Base-by-base conservation (phyloP, 1,140 invertebrate genomes). In the Caenorhabditis latens region DNA sequence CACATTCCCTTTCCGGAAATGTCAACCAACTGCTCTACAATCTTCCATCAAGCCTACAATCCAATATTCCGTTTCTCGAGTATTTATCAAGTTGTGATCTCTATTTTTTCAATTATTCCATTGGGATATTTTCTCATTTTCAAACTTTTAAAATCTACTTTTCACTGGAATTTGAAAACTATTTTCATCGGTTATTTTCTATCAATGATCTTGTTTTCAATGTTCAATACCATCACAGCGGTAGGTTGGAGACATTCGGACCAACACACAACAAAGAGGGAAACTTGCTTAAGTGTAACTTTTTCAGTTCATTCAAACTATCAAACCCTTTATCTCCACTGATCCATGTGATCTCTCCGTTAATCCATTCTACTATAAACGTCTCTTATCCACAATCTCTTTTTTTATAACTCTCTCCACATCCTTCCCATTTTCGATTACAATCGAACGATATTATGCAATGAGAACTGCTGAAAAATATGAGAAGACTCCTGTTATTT, bases 331-430 rank as follows among this genome's bases (percentile, higher is more conserved):
- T 14, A 43, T 19, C 46, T 43, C 40, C 4, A 43, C 19, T 11
- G 19, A 4, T 19, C 14, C 14, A 19, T 71, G 65, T 71, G 65
- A 71, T 43, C 42, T 71, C 11, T 8, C 46, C 8, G 24, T 71
- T 4, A 8, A 4, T n/a, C 11, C 7, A 19, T 16, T 6, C 19
- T 24, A 71, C 46, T 16, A 32, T 1, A 71, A 71, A 71, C 6
- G 16, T 16, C n/a, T 14, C 0, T 4, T 32, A 32, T 46, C 65
- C 13, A 43, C 14, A 16, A 21, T 43, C 11, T 71, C 65, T 19
- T 71, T 71, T 19, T 19, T 71, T 24, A 71, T 71, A 14, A 71
- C 65, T 43, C 8, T 71, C 13, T 71, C 65, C 8, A 43, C 65
- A 43, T 46, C 24, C 19, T 71, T 71, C 40, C 65, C 65, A 9